Percentiles rank a stretch among this genome's conserved stretches.
phyloP scores from a whole-genome alignment of 2,113 vertebrate species.

The Platichthys stellatus region DNA sequence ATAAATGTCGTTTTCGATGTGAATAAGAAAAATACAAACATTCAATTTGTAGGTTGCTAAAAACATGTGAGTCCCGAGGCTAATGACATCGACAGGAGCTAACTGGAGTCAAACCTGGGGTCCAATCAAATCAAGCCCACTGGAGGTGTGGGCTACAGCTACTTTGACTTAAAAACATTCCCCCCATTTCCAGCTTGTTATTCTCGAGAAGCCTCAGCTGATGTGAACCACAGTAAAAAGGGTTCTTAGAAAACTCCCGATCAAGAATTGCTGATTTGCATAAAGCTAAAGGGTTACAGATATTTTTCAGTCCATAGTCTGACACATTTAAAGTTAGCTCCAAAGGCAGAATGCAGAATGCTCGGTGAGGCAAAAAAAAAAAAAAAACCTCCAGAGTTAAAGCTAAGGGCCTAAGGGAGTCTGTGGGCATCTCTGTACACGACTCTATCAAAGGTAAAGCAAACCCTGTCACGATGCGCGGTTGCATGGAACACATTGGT shows the following conservation, averaged over 20 bases:
- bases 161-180: not conserved
- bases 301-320: not conserved
- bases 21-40: not conserved
- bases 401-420: not conserved
- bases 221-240: not conserved
- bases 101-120: not conserved
- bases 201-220: not conserved
- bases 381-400: not conserved
- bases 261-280: constrained; percentile 2
- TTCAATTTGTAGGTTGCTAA: not conserved
- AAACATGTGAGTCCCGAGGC: not conserved
- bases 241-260: not conserved
- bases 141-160: not conserved
- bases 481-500: not conserved
- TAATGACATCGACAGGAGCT: not conserved
- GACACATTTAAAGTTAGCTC: not conserved
- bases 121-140: not conserved
- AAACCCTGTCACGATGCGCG: not conserved
- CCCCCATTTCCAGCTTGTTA: not conserved
- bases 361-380: not conserved
- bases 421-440: too few relatives aligned
- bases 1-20: not conserved
- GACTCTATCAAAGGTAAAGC: not conserved
- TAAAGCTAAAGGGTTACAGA: not conserved
- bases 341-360: not conserved